phyloP scores from a whole-genome alignment of 1,140 invertebrate genomes.

The Alviniconcha marisindica region DNA sequence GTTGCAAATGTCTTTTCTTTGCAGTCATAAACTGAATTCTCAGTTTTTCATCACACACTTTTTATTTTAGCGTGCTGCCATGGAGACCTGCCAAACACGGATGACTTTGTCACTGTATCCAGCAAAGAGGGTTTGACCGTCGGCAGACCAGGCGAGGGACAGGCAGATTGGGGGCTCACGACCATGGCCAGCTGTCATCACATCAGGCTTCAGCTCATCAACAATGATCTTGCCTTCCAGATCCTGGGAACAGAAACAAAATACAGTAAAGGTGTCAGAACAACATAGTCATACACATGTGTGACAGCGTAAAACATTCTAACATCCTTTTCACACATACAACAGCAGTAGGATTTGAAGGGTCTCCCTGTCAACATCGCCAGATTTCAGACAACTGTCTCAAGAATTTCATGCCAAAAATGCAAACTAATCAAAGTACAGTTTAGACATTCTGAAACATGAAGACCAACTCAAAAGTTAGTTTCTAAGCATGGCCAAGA shows the following conservation, averaged over 20 bases:
- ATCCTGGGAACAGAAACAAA: conserved; percentile 82
- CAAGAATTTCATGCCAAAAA: too few species aligned
- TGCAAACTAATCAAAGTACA: too few species aligned
- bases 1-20: background rate
- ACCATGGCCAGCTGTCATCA: conserved; percentile 80
- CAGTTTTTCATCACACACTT: background rate
- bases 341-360: too few species aligned
- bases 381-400: too few species aligned
- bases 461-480: too few species aligned
- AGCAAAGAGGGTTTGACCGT: conserved; percentile 99
- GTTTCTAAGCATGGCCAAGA: too few species aligned
- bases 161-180: conserved; percentile 95
- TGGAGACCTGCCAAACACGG: conserved; percentile 96
- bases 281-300: too few species aligned
- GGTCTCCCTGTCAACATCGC: too few species aligned
- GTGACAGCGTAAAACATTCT: too few species aligned
- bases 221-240: conserved; percentile 99
- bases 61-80: conserved; percentile 63
- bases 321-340: too few species aligned
- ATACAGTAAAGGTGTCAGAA: too few species aligned
- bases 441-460: too few species aligned
- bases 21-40: background rate
- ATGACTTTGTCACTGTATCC: conserved; percentile 99
- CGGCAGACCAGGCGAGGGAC: conserved; percentile 98
- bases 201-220: conserved; percentile 97